phyloP scores from a whole-genome alignment of 1,140 invertebrate species.

The Anastrepha obliqua region DNA sequence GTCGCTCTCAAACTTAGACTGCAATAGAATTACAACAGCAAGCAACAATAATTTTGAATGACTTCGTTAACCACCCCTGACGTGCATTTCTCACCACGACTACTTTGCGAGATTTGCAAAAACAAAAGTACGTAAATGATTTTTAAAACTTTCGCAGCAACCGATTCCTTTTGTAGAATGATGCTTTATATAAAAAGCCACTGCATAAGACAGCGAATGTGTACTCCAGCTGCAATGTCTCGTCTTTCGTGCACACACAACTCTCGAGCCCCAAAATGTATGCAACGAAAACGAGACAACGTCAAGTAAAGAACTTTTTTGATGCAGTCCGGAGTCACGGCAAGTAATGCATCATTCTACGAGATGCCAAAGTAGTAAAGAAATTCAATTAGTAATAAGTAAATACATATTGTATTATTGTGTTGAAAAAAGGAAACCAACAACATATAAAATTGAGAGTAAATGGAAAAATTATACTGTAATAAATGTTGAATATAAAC shows the following conservation, averaged over 20 bases:
- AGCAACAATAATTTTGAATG: too few relatives aligned
- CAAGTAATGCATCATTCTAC: conserved; percentile 34
- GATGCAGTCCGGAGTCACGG: not conserved
- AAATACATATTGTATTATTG: not conserved
- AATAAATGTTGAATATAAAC: not conserved
- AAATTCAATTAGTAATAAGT: not conserved
- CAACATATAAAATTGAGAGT: not conserved
- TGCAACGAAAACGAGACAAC: conserved; percentile 44
- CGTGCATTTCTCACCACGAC: too few relatives aligned
- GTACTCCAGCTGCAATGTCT: not conserved
- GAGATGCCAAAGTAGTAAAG: not conserved
- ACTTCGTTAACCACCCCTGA: too few relatives aligned
- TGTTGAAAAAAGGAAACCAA: not conserved
- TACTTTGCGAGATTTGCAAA: not conserved
- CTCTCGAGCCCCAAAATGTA: conserved; percentile 56
- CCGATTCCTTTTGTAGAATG: conserved; percentile 13
- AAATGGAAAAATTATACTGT: not conserved
- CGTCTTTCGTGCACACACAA: conserved; percentile 50
- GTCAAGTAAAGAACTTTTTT: not conserved
- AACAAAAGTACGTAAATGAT: not conserved
- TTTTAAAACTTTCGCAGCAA: conserved; percentile 16
- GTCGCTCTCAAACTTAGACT: not conserved
- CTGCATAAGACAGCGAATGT: not conserved
- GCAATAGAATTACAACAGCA: not conserved
- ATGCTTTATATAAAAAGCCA: not conserved